Conservation (phyloP, 2,113 vertebrate genomes). For the Hylia prasina region DNA sequence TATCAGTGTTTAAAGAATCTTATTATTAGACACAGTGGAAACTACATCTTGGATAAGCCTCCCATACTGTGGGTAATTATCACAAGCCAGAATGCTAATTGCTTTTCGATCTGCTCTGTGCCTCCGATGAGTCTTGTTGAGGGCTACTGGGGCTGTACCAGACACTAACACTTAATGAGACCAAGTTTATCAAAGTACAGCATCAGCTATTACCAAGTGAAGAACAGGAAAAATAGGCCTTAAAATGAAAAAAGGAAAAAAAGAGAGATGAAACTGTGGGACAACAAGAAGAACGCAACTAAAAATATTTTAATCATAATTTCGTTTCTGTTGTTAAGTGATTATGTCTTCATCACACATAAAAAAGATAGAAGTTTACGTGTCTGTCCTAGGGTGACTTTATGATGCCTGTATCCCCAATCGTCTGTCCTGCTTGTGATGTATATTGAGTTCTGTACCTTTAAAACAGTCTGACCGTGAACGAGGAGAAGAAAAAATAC, state of each 20-base stretch:
- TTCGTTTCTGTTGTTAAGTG: neutral
- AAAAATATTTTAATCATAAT: neutral
- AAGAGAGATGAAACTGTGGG: neutral
- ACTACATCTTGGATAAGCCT: slow-evolving; percentile 63
- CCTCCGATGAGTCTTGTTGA: slow-evolving; percentile 61
- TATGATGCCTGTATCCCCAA: no score
- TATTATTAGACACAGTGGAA: slow-evolving; percentile 76
- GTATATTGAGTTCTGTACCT: no score
- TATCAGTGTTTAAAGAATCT: slow-evolving; percentile 70
- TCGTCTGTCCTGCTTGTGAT: no score
- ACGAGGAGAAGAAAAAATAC: no score
- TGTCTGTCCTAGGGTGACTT: no score
- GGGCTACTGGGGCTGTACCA: slow-evolving; percentile 11
- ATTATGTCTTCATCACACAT: neutral
- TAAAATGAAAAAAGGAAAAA: neutral
- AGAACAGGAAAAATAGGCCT: neutral
- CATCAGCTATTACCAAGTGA: slow-evolving; percentile 23
- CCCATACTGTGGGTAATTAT: slow-evolving; percentile 77
- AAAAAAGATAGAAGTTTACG: neutral
- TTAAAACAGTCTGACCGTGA: no score
- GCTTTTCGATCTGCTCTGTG: slow-evolving; percentile 72
- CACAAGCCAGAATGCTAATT: slow-evolving; percentile 76
- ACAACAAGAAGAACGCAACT: neutral
- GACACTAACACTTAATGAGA: slow-evolving; percentile 58
- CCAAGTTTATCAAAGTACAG: slow-evolving; percentile 50